Evolutionary conservation across 2,113 vertebrate species (phyloP).

Genomic region (Mellivora capensis): DNA sequence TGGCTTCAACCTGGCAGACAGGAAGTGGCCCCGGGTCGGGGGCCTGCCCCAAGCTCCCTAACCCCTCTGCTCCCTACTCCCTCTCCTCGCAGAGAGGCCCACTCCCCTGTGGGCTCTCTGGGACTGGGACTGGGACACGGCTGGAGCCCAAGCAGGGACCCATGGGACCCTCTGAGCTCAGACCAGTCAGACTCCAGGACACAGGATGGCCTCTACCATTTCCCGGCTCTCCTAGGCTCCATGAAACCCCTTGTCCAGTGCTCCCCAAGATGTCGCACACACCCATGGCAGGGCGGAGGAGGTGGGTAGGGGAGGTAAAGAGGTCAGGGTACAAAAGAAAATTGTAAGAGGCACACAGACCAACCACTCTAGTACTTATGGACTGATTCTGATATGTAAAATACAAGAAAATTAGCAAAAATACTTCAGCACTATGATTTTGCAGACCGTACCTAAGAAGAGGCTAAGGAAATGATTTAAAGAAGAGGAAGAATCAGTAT

Average conservation of each 20-base stretch:
- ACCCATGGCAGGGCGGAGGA: accelerated
- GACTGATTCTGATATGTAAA: not conserved
- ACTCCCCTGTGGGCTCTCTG: not conserved
- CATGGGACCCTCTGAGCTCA: not conserved
- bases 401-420: not conserved
- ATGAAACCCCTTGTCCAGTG: not conserved
- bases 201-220: not conserved
- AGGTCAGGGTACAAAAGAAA: not conserved
- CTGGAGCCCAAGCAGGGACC: not conserved
- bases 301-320: too few species aligned
- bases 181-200: not conserved
- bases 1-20: not conserved
- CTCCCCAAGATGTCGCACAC: not conserved
- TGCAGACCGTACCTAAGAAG: not conserved
- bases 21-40: not conserved
- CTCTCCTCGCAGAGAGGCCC: not conserved
- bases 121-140: not conserved
- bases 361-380: not conserved
- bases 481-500: not conserved
- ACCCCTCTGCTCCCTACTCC: not conserved
- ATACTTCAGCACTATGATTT: not conserved
- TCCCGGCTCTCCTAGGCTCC: not conserved
- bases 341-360: not conserved
- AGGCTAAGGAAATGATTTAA: not conserved
- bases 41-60: not conserved